A percentile compares a stretch with the other conserved stretches of the same genome.
These are phyloP conservation scores for Garra rufa DNA, from an alignment of 2,113 vertebrate genomes.

Conservation along the genomic window DNA sequence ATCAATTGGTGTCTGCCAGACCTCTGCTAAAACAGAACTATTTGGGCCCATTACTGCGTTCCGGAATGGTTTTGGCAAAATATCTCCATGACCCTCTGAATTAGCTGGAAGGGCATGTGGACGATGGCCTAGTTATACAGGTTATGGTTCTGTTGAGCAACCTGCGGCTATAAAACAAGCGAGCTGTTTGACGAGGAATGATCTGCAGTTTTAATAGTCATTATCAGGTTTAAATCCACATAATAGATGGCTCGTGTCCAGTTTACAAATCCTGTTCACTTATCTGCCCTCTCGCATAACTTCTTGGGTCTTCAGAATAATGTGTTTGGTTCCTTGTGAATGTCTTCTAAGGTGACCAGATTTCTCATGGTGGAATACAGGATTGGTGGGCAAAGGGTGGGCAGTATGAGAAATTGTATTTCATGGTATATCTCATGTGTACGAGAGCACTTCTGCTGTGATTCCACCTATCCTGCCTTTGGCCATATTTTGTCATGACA, in stretches of 20 bases:
- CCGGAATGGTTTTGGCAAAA: constrained; percentile 31
- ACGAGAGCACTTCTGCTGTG: no score
- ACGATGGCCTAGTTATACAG: neutral
- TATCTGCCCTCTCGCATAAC: neutral
- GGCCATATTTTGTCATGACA: no score
- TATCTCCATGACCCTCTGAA: constrained; percentile 9
- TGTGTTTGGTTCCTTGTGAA: neutral
- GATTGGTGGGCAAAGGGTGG: no score
- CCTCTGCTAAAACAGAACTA: constrained; percentile 33
- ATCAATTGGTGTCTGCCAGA: constrained; percentile 20
- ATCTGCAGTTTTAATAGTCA: neutral
- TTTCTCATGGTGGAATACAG: no score
- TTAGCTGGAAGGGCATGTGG: neutral
- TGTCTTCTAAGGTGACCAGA: neutral
- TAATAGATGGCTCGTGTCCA: constrained; percentile 4
- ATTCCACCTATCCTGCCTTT: no score
- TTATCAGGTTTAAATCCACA: neutral
- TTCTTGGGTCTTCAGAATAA: neutral
- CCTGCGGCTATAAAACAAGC: neutral
- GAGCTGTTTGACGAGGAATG: neutral
- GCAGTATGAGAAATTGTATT: no score
- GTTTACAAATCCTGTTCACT: neutral
- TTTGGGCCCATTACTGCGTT: constrained; percentile 35
- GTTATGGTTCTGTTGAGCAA: neutral
- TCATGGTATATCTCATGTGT: no score